Percentiles rank a stretch among this genome's conserved stretches.
Evolutionary conservation across 2,888 invertebrate species (phyloP).

Genomic region (Teleogryllus oceanicus): DNA sequence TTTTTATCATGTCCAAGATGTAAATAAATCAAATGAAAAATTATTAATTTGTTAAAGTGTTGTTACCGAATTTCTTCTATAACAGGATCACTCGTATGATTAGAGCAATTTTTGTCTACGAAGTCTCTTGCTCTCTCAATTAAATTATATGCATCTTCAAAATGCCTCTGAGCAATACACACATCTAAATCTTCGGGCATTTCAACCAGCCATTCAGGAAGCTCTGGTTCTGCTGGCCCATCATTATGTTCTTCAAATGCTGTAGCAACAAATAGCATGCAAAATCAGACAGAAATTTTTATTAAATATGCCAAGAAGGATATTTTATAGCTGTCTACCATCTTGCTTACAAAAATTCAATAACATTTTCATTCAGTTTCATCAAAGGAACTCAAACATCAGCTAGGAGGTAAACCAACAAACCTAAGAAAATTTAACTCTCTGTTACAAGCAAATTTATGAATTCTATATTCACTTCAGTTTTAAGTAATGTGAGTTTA

Average conservation of each 20-base stretch:
- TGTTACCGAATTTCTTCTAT: constrained; percentile 51
- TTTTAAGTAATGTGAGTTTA: no score
- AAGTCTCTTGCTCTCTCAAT: constrained; percentile 66
- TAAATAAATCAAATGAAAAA: no score
- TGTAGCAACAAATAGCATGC: constrained; percentile 34
- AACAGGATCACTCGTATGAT: constrained; percentile 47
- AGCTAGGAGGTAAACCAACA: no score
- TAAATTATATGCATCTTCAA: constrained; percentile 83
- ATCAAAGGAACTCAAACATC: no score
- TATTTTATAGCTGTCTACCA: no score
- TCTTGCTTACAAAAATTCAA: no score
- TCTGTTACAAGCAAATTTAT: no score
- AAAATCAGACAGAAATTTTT: no score
- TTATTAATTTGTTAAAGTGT: neutral
- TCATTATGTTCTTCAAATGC: constrained; percentile 49
- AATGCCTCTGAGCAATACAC: constrained; percentile 90
- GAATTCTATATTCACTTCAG: no score
- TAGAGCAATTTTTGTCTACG: constrained; percentile 45
- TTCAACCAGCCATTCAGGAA: constrained; percentile 85
- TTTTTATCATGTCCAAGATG: neutral
- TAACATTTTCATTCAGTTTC: no score
- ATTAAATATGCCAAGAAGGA: no score
- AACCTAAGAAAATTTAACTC: no score
- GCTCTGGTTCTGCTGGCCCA: constrained; percentile 41
- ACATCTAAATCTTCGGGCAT: constrained; percentile 93